A percentile compares a stretch with the other conserved stretches of the same genome.
phyloP scores from a whole-genome alignment of 2,113 vertebrate genomes.

The Gulo gulo region DNA sequence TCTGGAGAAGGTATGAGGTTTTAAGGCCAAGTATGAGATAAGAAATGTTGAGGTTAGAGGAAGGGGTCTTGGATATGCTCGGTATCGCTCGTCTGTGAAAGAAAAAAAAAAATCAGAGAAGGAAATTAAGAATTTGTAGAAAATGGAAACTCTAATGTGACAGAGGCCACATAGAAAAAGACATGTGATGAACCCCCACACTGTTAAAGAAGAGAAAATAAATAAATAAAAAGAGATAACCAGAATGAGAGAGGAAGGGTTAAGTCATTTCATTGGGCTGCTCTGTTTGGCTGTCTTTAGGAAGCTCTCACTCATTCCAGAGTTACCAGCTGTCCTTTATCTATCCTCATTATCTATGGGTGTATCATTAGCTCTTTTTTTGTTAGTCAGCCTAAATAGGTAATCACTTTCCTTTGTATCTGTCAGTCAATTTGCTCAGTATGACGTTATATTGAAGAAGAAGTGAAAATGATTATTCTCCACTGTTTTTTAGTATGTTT shows the following conservation, averaged over 20 bases:
- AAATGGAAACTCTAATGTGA: neutral
- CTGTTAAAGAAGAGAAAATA: neutral
- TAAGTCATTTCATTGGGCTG: neutral
- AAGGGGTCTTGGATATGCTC: neutral
- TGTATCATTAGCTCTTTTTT: neutral
- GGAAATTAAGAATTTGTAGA: neutral
- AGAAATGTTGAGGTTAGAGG: neutral
- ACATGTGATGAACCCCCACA: neutral
- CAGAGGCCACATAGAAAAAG: neutral
- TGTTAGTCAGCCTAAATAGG: conserved; percentile 4
- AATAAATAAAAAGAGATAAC: neutral
- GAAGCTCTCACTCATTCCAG: neutral
- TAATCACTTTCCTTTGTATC: conserved; percentile 43
- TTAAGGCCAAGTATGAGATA: neutral
- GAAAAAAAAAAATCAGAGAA: neutral
- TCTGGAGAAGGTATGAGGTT: neutral
- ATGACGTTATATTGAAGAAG: neutral
- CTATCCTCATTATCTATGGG: conserved; percentile 3
- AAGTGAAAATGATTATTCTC: neutral
- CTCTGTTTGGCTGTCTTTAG: neutral
- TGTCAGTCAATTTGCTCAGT: neutral
- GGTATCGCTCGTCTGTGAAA: neutral
- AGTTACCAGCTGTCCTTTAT: conserved; percentile 3
- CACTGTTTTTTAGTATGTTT: neutral
- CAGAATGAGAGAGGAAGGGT: neutral